Evolutionary conservation across 2,113 vertebrate genomes (phyloP).

Genomic region (Prietella phreatophila): DNA sequence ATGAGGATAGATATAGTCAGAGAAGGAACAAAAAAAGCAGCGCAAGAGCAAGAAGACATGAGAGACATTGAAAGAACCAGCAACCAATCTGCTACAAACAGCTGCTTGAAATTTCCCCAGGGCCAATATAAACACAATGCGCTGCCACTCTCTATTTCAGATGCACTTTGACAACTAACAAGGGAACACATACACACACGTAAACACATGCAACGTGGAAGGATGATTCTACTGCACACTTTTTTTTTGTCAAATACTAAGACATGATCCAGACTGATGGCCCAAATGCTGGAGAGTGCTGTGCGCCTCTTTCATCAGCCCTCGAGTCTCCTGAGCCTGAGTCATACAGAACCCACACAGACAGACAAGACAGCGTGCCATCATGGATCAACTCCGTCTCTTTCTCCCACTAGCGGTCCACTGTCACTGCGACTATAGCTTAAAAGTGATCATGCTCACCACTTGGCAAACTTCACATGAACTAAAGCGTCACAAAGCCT

Average conservation of each 20-base stretch:
- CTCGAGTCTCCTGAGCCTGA: conserved; percentile 33
- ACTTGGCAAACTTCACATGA: conserved; percentile 33
- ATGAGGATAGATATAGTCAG: neutral
- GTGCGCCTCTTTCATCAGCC: conserved; percentile 43
- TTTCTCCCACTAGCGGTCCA: conserved; percentile 33
- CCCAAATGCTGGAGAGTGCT: conserved; percentile 13
- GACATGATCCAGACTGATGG: conserved; percentile 35
- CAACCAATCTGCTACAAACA: conserved; percentile 50
- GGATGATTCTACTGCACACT: conserved; percentile 24
- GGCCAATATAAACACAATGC: conserved; percentile 36
- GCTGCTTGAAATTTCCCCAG: conserved; percentile 52
- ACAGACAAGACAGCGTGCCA: conserved; percentile 54
- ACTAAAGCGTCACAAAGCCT: conserved; percentile 56
- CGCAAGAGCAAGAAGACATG: conserved; percentile 34
- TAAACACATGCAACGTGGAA: neutral
- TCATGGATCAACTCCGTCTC: conserved; percentile 54
- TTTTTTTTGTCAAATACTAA: conserved; percentile 22
- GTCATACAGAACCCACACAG: conserved; percentile 37
- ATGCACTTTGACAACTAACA: conserved; percentile 53
- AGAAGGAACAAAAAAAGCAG: conserved; percentile 1
- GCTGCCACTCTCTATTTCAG: conserved; percentile 47
- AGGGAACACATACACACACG: conserved; percentile 19
- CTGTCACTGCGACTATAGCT: conserved; percentile 41
- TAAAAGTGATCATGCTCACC: conserved; percentile 33
- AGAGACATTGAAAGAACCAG: conserved; percentile 36